A percentile compares a stretch with the other conserved stretches of the same genome.
Conservation (phyloP, 2,113 vertebrate species). For the Murina feae region DNA sequence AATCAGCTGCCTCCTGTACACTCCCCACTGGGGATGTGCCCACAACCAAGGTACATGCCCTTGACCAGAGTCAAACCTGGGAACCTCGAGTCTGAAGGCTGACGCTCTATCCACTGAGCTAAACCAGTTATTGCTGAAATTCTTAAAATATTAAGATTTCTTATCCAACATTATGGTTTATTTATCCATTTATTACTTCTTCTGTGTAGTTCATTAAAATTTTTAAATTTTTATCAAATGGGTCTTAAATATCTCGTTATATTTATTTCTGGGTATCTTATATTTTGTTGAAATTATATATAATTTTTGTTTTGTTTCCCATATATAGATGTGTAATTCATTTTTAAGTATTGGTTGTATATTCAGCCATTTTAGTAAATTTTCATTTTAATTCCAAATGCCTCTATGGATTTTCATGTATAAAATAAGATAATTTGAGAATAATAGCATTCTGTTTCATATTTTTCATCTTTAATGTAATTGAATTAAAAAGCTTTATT, state of each 20-base stretch:
- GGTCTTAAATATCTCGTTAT: neutral
- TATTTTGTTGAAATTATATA: neutral
- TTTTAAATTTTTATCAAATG: neutral
- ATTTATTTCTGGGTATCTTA: neutral
- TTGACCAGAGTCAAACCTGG: too few species aligned
- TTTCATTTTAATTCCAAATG: neutral
- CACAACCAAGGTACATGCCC: too few species aligned
- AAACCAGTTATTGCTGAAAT: too few species aligned
- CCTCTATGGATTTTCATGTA: neutral
- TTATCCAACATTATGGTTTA: neutral
- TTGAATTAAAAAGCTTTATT: neutral
- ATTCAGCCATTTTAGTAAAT: neutral
- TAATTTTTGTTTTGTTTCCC: neutral
- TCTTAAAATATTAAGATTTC: neutral
- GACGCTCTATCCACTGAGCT: too few species aligned
- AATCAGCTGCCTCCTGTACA: too few species aligned
- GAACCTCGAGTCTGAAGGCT: too few species aligned
- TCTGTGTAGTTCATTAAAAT: neutral
- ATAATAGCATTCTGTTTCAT: neutral
- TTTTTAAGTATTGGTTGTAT: neutral
- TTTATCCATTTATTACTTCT: neutral
- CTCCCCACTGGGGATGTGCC: too few species aligned
- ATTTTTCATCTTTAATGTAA: neutral
- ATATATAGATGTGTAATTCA: neutral
- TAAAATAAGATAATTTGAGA: constrained; percentile 17